phyloP scores from a whole-genome alignment of 2,113 vertebrate genomes.

The Lates calcarifer region DNA sequence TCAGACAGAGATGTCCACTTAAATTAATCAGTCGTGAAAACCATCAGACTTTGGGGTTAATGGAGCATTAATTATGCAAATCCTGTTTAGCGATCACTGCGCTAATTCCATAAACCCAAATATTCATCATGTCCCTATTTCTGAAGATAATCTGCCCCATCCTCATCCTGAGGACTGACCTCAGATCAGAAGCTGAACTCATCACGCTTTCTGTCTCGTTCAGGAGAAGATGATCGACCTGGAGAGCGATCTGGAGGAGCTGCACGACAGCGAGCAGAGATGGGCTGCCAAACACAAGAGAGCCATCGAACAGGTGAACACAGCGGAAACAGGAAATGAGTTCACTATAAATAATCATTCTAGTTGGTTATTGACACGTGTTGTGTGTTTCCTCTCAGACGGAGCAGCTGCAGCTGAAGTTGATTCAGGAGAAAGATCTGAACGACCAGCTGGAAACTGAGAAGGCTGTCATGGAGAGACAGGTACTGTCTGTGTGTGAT shows the following conservation, averaged over 20 bases:
- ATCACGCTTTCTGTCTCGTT: no score
- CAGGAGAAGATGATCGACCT: constrained; percentile 85
- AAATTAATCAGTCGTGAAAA: constrained; percentile 62
- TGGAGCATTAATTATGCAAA: constrained; percentile 71
- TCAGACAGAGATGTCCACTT: constrained; percentile 60
- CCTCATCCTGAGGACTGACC: constrained; percentile 30
- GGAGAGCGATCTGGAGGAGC: constrained; percentile 83
- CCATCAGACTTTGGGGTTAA: constrained; percentile 68
- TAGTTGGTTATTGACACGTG: background rate
- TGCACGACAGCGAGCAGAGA: constrained; percentile 83
- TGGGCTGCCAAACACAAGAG: constrained; percentile 82
- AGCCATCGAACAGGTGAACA: constrained; percentile 81
- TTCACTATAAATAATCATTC: accelerated
- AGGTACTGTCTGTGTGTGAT: constrained; percentile 73
- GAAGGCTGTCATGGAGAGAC: constrained; percentile 79
- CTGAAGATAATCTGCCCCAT: constrained; percentile 47
- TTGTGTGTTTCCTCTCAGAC: constrained; percentile 60
- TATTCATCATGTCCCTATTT: constrained; percentile 46
- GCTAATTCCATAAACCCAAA: constrained; percentile 64
- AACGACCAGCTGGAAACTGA: constrained; percentile 83
- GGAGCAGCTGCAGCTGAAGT: constrained; percentile 84
- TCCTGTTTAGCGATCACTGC: constrained; percentile 56
- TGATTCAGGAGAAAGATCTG: constrained; percentile 83
- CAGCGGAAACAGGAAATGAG: background rate
- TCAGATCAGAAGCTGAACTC: constrained; percentile 17